These are phyloP conservation scores for Chouioia cunea DNA, from an alignment of 2,888 invertebrate genomes.

Conservation along the genomic window DNA sequence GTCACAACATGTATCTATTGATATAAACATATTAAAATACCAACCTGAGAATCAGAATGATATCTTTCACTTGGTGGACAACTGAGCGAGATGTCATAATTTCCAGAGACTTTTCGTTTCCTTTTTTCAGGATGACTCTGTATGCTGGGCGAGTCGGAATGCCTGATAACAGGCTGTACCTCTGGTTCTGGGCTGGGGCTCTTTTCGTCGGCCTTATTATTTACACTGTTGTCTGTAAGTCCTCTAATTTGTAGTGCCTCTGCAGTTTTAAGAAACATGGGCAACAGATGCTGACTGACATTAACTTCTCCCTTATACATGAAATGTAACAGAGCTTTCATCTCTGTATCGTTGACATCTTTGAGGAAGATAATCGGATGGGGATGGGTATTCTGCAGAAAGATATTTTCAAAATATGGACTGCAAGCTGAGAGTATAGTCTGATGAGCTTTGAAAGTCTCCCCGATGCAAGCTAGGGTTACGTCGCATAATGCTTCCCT, in stretches of 20 bases:
- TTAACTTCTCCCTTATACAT: conserved; percentile 95
- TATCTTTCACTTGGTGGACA: conserved; percentile 76
- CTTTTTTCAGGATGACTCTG: conserved; percentile 70
- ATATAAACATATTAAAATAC: conserved; percentile 41
- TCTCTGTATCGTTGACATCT: conserved; percentile 91
- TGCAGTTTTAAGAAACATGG: conserved; percentile 92
- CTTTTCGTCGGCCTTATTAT: conserved; percentile 66
- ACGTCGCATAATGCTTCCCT: conserved; percentile 93
- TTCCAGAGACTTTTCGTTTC: conserved; percentile 77
- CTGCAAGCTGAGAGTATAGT: conserved; percentile 94
- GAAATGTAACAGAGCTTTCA: conserved; percentile 90
- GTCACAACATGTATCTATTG: neutral
- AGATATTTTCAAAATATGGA: conserved; percentile 93
- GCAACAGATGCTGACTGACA: conserved; percentile 91
- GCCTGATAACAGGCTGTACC: conserved; percentile 58
- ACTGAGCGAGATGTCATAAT: conserved; percentile 76
- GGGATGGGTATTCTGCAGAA: conserved; percentile 89
- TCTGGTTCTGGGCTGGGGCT: conserved; percentile 64
- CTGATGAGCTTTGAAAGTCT: conserved; percentile 93
- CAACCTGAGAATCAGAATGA: conserved; percentile 78
- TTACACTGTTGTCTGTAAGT: conserved; percentile 86
- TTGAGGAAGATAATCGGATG: conserved; percentile 93
- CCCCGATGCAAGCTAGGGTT: conserved; percentile 91
- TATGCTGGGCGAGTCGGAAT: conserved; percentile 62
- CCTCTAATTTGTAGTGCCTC: conserved; percentile 92